Evolutionary conservation across 1,140 invertebrate genomes (phyloP), one percentile per base, ranked within the genome.

Genomic region (Drosophila ambigua): DNA sequence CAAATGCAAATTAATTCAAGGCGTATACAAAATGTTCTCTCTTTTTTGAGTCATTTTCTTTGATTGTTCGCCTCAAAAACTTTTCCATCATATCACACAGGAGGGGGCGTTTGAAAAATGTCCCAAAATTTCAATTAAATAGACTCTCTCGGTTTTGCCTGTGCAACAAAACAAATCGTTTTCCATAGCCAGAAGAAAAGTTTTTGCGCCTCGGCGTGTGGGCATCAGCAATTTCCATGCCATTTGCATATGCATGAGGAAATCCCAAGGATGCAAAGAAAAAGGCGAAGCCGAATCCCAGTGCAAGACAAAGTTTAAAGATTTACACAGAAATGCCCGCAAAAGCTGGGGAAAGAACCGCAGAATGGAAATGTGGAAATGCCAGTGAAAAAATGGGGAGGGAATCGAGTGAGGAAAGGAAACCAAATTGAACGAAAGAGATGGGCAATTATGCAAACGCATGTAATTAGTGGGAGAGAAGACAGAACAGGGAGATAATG

Each of bases 231-330:
- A 85, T 85, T 81, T 85, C 62, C 81, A 85, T 85, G 53, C 57
- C 35, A 84, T 80, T 84, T 85, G 81, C 81, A 85, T 85, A 87
- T 85, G 82, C 82, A 85, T 81, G 82, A 80, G 44, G 50, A 44
- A 50, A 44, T 8, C 68, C 49, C 57, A 43, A 50, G 41, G 3
- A 8, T 11, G 0, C 20, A 66, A 51, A 13, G 48, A 26, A 52
- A 15, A 52, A 45, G 35, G 43, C 55, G 55, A 49, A 67, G 1
- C 11, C 35, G 9, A 31, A 8, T 31, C 63, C 55, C 35, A 20
- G 15, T 51, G 46, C 41, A 45, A 31, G 55, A 64, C 51, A 59
- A 67, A 73, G 52, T 59, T 82, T 88, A 63, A 75, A 88, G 71
- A 87, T 83, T 78, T 88, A 72, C 67, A 82, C 72, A 78, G 35